A percentile compares a stretch with the other conserved stretches of the same genome.
Conservation (phyloP, 1,140 invertebrate species). For the Macrobrachium nipponense region DNA sequence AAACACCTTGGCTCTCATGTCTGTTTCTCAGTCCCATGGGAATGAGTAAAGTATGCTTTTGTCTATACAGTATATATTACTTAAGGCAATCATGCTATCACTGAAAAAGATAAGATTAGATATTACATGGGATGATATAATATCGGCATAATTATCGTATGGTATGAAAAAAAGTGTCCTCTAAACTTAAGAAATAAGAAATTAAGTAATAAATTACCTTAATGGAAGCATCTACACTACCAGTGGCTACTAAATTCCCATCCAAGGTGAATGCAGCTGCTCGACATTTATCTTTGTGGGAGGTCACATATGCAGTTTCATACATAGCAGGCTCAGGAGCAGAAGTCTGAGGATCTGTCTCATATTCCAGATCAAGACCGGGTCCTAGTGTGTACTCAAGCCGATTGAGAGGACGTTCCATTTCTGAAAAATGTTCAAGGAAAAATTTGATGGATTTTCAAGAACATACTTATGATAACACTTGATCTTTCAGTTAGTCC, state of each 20-base stretch:
- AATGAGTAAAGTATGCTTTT: too few species aligned
- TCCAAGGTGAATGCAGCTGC: constrained; percentile 82
- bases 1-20: too few species aligned
- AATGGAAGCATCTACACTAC: constrained; percentile 97
- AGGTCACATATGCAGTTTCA: constrained; percentile 98
- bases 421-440: constrained; percentile 22
- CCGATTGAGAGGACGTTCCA: constrained; percentile 55
- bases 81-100: too few species aligned
- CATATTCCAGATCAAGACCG: constrained; percentile 90
- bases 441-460: background rate
- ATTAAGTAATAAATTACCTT: constrained; percentile 75
- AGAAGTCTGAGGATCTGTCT: constrained; percentile 87
- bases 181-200: too few species aligned
- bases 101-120: too few species aligned
- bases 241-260: constrained; percentile 96
- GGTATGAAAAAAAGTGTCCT: too few species aligned
- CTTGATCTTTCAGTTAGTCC: background rate
- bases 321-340: constrained; percentile 95
- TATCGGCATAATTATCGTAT: too few species aligned
- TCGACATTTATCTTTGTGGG: constrained; percentile 93
- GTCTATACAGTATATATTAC: too few species aligned
- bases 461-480: background rate
- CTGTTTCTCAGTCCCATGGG: too few species aligned
- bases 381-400: constrained; percentile 63
- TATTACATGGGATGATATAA: too few species aligned